A percentile compares a stretch with the other conserved stretches of the same genome.
Conservation (phyloP, 2,797 vertebrate species). For the Falco cherrug region DNA sequence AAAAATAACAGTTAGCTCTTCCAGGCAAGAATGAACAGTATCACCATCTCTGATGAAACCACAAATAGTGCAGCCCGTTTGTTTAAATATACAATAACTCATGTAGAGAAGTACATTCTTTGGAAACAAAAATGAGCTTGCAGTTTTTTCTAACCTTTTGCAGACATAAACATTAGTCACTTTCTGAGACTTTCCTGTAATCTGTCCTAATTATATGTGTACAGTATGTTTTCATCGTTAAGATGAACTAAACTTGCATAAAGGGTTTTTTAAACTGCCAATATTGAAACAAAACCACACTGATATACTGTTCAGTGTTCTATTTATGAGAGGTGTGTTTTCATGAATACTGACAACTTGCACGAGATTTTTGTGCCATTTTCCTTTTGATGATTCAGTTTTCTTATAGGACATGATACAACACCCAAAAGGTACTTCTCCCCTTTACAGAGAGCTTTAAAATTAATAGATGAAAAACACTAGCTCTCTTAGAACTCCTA, state of each 20-base stretch:
- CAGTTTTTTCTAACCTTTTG: neutral
- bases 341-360: neutral
- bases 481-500: neutral
- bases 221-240: neutral
- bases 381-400: neutral
- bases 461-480: neutral
- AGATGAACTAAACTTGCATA: neutral
- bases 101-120: neutral
- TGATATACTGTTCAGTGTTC: neutral
- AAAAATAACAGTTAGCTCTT: slow-evolving; percentile 12
- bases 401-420: neutral
- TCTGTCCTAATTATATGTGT: slow-evolving; percentile 2
- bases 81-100: neutral
- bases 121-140: slow-evolving; percentile 20
- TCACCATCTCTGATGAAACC: neutral
- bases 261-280: neutral
- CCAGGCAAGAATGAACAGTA: slow-evolving; percentile 6
- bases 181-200: slow-evolving; percentile 15
- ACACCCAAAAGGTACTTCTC: neutral
- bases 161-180: slow-evolving; percentile 40
- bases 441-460: neutral
- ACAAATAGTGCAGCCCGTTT: neutral
- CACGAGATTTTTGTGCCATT: neutral
- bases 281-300: neutral
- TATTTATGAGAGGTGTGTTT: neutral